Base-by-base conservation (phyloP, 2,797 vertebrate genomes). In the Crax fasciolata region DNA sequence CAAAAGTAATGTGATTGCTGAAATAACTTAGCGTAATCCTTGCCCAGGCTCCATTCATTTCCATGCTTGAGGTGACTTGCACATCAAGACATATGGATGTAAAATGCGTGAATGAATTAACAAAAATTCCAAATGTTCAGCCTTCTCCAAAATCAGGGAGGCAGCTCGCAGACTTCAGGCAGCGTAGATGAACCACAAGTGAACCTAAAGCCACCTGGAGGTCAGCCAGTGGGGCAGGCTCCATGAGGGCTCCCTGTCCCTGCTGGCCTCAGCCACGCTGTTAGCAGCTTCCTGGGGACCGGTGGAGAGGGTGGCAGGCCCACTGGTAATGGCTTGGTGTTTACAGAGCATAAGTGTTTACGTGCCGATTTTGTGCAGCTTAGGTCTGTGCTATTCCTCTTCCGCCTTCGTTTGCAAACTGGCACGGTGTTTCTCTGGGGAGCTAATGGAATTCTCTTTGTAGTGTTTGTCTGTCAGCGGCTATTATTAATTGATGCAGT, bases 31-130 rank as follows among this genome's bases (percentile, higher is more conserved):
- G n/a, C 84, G 20, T 84, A 80, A 89, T 70, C 70, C 74, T 93
- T 71, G 66, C 55, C 65, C 8, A 13, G 70, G 80, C 62, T 87
- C 55, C 73, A 8, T 70, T 95, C 14, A 0, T 93, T 94, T 92
- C 84, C 84, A 59, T 93, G 87, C 83, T 91, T 91, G 89, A 91
- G 73, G 62, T 91, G 70, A 67, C 83, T 90, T 89, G 86, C 61
- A 91, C 54, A 88, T 86, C 74, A 93, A 97, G 94, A 76, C 76
- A 86, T 79, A 95, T 58, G 72, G 75, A 58, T 30, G 2, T 11
- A 35, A 83, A 63, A 46, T 58, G 23, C 16, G 66, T 84, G 81
- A 84, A 93, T 72, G 55, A 65, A 89, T 77, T 84, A 89, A 44
- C 24, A 75, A 85, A 66, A 91, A 81, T 32, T 51, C 25, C 39